phyloP scores from a whole-genome alignment of 2,888 invertebrate genomes.

The Tanypteryx hageni region DNA sequence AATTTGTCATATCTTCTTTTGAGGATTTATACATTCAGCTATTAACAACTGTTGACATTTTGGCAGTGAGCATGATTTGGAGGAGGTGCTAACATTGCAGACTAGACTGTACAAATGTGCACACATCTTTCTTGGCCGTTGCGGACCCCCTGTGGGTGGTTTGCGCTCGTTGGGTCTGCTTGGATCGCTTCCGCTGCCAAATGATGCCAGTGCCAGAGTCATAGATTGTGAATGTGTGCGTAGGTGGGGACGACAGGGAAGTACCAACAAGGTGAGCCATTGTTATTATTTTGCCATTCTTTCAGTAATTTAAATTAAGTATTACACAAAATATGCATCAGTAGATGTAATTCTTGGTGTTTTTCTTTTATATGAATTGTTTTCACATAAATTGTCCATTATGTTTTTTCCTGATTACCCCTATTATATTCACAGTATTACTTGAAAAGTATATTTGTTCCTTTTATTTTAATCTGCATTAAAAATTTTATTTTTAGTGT shows the following conservation, averaged over 20 bases:
- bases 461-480: no score
- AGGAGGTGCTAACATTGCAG: slow-evolving; percentile 82
- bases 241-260: slow-evolving; percentile 38
- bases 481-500: background rate
- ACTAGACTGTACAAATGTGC: slow-evolving; percentile 80
- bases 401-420: background rate
- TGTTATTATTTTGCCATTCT: no score
- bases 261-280: slow-evolving; percentile 1
- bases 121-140: slow-evolving; percentile 80
- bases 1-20: no score
- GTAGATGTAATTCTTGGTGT: background rate
- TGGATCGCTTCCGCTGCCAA: slow-evolving; percentile 54
- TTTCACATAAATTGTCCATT: background rate
- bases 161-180: slow-evolving; percentile 68
- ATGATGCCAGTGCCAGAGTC: slow-evolving; percentile 26
- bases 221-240: slow-evolving; percentile 65
- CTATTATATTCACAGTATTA: no score
- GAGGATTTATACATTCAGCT: no score
- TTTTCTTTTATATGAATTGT: background rate
- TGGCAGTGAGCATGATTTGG: slow-evolving; percentile 84
- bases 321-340: background rate
- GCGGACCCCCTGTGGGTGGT: slow-evolving; percentile 71
- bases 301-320: background rate
- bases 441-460: no score
- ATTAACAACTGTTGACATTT: slow-evolving; percentile 22